These are phyloP conservation scores for Ypsolopha sequella DNA, from an alignment of 2,888 invertebrate genomes.

Conservation along the genomic window DNA sequence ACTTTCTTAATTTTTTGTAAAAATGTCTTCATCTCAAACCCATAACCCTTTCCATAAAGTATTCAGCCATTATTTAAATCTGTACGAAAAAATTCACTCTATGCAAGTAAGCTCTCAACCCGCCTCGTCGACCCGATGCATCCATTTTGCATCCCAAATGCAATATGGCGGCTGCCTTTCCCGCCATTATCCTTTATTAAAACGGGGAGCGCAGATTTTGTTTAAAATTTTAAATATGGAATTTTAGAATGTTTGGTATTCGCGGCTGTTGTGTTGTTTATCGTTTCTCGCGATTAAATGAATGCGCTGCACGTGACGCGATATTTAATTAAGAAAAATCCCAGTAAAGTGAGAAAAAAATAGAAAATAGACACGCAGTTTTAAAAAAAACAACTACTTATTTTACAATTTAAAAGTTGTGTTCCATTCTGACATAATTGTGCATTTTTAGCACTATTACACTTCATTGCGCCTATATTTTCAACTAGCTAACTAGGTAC, in stretches of 20 bases:
- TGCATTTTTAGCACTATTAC: too few species aligned
- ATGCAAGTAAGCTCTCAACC: too few species aligned
- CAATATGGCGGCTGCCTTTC: slow-evolving; percentile 15
- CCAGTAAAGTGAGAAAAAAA: too few species aligned
- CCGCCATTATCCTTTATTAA: slow-evolving; percentile 26
- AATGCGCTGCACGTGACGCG: slow-evolving; percentile 27
- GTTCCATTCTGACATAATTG: too few species aligned
- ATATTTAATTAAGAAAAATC: not conserved
- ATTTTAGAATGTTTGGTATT: slow-evolving; percentile 23
- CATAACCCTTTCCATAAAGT: slow-evolving; percentile 9
- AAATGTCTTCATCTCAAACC: slow-evolving; percentile 4
- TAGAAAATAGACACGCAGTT: too few species aligned
- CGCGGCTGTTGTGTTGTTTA: slow-evolving; percentile 35
- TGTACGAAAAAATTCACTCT: not conserved
- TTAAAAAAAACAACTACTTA: too few species aligned
- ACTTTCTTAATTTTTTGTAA: too few species aligned
- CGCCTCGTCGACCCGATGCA: slow-evolving; percentile 17
- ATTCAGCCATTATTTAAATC: not conserved
- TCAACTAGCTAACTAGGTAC: too few species aligned
- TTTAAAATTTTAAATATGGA: slow-evolving; percentile 25
- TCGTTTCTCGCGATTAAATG: slow-evolving; percentile 25
- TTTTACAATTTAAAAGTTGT: too few species aligned
- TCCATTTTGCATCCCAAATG: slow-evolving; percentile 29
- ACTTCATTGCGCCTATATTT: too few species aligned
- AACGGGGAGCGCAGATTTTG: slow-evolving; percentile 24